Conservation (phyloP, 1,140 invertebrate species). For the Eurosta solidaginis region DNA sequence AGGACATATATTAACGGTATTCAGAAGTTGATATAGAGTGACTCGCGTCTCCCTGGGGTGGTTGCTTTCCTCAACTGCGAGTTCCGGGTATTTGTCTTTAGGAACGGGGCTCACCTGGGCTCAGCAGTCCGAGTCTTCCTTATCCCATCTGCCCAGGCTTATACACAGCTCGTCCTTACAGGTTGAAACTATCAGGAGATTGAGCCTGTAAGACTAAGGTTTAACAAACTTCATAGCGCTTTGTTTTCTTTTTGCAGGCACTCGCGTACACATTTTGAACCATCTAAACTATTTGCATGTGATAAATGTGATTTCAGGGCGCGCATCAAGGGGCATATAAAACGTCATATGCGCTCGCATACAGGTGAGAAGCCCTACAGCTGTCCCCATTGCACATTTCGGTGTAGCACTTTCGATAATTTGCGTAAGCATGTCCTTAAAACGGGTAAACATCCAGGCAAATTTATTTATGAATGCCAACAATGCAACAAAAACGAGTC, state of each 20-base stretch:
- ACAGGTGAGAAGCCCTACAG: conserved; percentile 82
- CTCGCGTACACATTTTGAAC: conserved; percentile 60
- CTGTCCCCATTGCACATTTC: conserved; percentile 82
- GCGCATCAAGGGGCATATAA: conserved; percentile 72
- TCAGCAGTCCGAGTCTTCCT: not conserved
- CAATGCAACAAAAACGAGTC: conserved; percentile 60
- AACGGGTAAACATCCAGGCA: conserved; percentile 77
- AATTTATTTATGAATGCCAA: conserved; percentile 77
- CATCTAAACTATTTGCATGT: conserved; percentile 67
- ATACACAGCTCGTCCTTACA: not conserved
- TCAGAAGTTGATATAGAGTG: too few species aligned
- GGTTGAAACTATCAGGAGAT: not conserved
- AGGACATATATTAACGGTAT: too few species aligned
- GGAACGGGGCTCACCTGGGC: not conserved
- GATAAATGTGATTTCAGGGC: conserved; percentile 69
- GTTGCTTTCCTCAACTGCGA: too few species aligned
- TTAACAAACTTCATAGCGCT: too few species aligned
- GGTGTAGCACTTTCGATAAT: conserved; percentile 82
- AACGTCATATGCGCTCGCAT: conserved; percentile 76
- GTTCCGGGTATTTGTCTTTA: too few species aligned
- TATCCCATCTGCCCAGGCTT: not conserved
- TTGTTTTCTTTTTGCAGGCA: conserved; percentile 61
- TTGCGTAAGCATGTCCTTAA: conserved; percentile 82
- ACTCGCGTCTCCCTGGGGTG: too few species aligned
- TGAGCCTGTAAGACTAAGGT: not conserved